Base-by-base conservation (phyloP, 2,888 invertebrate genomes). In the Yponomeuta sedellus region DNA sequence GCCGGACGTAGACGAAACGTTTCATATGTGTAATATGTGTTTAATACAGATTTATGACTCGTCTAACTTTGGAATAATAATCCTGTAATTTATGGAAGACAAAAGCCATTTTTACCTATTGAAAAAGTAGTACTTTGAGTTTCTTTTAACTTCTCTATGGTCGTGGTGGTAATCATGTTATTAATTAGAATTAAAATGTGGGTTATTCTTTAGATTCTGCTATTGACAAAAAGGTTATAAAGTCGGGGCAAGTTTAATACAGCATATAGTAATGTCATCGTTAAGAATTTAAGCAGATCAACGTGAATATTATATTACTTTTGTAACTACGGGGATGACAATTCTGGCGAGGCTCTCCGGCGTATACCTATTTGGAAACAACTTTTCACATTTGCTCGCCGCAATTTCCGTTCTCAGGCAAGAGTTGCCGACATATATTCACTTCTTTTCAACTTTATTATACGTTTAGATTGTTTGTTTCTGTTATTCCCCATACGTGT, bases 321-420 rank as follows among this genome's bases (percentile, higher is more conserved):
- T 57, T 12, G 28, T 22, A 64, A 66, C 63, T 68, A 66, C 39
- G 63, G 63, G 64, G 64, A 66, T 66, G 68, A 65, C 66, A 68
- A 66, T 66, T 52, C 64, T 28, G 66, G 65, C 64, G 66, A 64
- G 57, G 11, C 25, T 28, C 25, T 61, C 28, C 28, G 34, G 61
- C n/a, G 34, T 39, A 39, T 39, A 64, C 56, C 64, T 77, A 77
- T 77, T 76, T 74, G 74, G 74, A 82, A 64, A 64, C 64, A 64
- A 83, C 78, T 83, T 83, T 82, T 80, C 81, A 79, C 80, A 82
- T 82, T 83, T 80, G 77, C 80, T 76, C 71, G 70, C 76, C 76
- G 79, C 81, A 81, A 82, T 81, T 80, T 83, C 80, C 79, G 78
- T 74, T 77, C 68, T 68, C 64, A 65, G 65, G 67, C 69, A 68